Base-by-base conservation (phyloP, 2,113 vertebrate species). In the Stegostoma tigrinum region DNA sequence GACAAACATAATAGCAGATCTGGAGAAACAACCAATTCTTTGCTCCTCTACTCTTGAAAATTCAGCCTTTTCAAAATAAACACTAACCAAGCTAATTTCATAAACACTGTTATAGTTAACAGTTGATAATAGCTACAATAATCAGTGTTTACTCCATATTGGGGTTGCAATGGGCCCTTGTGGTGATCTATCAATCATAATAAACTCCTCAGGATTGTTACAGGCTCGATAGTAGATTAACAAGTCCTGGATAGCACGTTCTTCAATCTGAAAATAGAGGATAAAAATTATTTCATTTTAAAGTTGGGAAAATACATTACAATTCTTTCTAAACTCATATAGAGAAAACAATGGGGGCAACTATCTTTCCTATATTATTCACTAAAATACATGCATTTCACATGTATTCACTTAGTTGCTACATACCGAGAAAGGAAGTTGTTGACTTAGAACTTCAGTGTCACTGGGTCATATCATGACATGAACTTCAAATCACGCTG, bases 111-210 rank as follows among this genome's bases (percentile, higher is more conserved):
- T 95, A 45, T 95, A 52, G 67, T 52, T 72, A 66, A 38, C 27
- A 45, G 24, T 12, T 45, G 23, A 90, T 4, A 61, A 61, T 10
- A 66, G n/a, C 30, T 67, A 70, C 30, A 95, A 85, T 8, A 95
- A 96, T 98, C 96, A 99, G 96, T 98, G 99, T 97, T 99, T 99
- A 97, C 99, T 99, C 99, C 99, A 99, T 96, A 97, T 98, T 15
- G 99, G 99, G 72, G 97, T 97, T 95, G 99, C 99, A 55, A 99
- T 97, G 52, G 99, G 99, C 96, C 98, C 98, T 97, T 98, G 98
- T 0, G 98, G 97, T 94, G 98, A 97, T 97, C 99, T 98, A 97
- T 99, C 99, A 96, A 99, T 98, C 64, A 98, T 96, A 93, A 99
- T 98, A 97, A 98, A 98, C 96, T 99, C 99, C 85, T 99, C 98